These are phyloP conservation scores for Athene noctua DNA, from an alignment of 2,113 vertebrate species.

Conservation along the genomic window DNA sequence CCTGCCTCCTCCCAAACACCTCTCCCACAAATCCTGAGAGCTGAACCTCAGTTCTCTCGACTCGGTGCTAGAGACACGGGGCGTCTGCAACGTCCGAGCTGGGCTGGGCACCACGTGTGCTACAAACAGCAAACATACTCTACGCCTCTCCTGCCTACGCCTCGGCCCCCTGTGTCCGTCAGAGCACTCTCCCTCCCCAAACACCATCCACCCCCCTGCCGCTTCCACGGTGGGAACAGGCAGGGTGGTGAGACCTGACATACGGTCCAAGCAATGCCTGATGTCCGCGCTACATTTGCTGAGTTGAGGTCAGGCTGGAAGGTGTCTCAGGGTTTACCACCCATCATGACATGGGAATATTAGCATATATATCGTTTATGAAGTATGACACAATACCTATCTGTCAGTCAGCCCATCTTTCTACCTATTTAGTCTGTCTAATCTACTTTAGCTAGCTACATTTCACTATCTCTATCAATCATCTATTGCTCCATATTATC, in stretches of 20 bases:
- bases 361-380: slow-evolving; percentile 69
- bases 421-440: slow-evolving; percentile 64
- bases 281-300: slow-evolving; percentile 65
- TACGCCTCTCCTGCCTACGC: neutral
- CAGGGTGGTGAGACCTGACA: slow-evolving; percentile 25
- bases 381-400: slow-evolving; percentile 70
- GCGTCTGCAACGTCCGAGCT: neutral
- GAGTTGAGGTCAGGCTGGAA: slow-evolving; percentile 67
- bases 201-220: neutral
- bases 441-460: slow-evolving; percentile 62
- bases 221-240: rapidly evolving
- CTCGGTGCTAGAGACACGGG: neutral
- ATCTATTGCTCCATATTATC: slow-evolving; percentile 63
- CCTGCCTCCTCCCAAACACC: slow-evolving; percentile 31
- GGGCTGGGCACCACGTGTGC: neutral
- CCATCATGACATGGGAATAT: slow-evolving; percentile 68
- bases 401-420: slow-evolving; percentile 71
- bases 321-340: slow-evolving; percentile 68
- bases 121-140: slow-evolving; percentile 28
- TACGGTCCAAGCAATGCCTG: slow-evolving; percentile 58
- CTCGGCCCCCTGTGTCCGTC: neutral
- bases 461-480: slow-evolving; percentile 67
- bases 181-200: slow-evolving; percentile 27
- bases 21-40: slow-evolving; percentile 37
- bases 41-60: slow-evolving; percentile 1